These are phyloP conservation scores for Pachymerium ferrugineum DNA, from an alignment of 2,888 invertebrate genomes.

Conservation along the genomic window DNA sequence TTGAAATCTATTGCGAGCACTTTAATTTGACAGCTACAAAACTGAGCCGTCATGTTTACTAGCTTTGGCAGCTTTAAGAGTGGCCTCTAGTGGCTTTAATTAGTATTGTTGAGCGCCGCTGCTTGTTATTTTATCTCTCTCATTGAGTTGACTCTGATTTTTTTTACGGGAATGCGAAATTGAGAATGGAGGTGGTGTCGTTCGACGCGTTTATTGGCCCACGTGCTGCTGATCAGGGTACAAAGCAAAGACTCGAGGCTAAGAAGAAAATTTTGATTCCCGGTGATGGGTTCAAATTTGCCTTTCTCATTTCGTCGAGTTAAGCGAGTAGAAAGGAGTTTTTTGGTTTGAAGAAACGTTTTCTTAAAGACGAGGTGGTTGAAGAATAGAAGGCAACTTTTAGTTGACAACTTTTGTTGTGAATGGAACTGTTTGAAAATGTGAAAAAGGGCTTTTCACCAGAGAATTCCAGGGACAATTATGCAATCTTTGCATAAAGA, in stretches of 20 bases:
- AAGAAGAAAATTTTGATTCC: neutral
- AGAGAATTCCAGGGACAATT: no score
- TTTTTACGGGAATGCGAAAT: neutral
- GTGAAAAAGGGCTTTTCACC: no score
- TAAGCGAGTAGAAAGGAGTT: neutral
- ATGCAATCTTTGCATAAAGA: no score
- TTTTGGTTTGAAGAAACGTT: neutral
- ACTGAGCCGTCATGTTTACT: conserved; percentile 1
- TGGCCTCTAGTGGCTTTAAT: conserved; percentile 20
- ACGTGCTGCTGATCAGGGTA: conserved; percentile 15
- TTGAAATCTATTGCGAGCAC: conserved; percentile 2
- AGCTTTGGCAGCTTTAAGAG: neutral
- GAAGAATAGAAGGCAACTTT: neutral
- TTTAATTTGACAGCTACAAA: conserved; percentile 7
- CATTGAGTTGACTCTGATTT: conserved; percentile 15
- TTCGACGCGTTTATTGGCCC: conserved; percentile 11
- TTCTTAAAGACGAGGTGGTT: neutral
- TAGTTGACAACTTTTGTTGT: conserved; percentile 1
- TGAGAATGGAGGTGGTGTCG: conserved; percentile 20
- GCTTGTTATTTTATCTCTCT: neutral
- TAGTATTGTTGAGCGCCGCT: neutral
- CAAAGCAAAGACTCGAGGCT: neutral
- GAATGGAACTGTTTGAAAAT: no score
- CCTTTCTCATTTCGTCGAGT: neutral
- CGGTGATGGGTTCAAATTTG: conserved; percentile 10